Evolutionary conservation across 2,888 invertebrate species (phyloP), one percentile per base, ranked within the genome.

Genomic region (Macaria notata): DNA sequence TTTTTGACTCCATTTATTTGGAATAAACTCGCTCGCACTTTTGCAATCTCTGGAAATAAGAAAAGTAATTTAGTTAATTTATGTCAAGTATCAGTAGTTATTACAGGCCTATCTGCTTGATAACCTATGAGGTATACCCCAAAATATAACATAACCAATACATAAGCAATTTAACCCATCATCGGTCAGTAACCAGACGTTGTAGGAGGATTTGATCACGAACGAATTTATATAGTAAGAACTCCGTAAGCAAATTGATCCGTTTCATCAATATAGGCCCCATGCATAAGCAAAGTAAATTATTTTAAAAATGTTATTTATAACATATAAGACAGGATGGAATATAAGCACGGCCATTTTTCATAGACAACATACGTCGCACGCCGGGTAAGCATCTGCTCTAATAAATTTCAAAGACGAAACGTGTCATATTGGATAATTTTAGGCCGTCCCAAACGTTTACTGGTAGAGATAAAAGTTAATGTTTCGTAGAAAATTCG

Each of bases 1-100:
- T 98, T 98, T 89, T 97, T 97, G 67, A 96, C 96, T 76, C 98
- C 99, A 94, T 98, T 98, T 93, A 99, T 98, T 94, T 99, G 99
- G 94, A 99, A 99, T 89, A 99, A 94, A 87, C 97, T 97, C 75
- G 98, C 97, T 84, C 99, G 95, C 64, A 99, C 99, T 94, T 97
- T 97, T 84, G 98, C 97, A 83, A 99, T 99, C 95, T 99, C 98
- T 99, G 95, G 58, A 95, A 95, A 79, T 75, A 87, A 82, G 86
- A 76, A 78, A 29, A 65, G 63, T 62, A 56, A 64, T 41, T 30
- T n/a, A 7, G n/a, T 31, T 41, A 31, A 7, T 7, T 36, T 36
- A 1, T 36, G 4, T 36, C 7, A 6, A 36, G 4, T 36, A 36
- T 6, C 7, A 36, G 33, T 7, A 36, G 33, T 7, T 36, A 19